phyloP scores from a whole-genome alignment of 1,140 invertebrate genomes.

The Anagrus nilaparvatae region DNA sequence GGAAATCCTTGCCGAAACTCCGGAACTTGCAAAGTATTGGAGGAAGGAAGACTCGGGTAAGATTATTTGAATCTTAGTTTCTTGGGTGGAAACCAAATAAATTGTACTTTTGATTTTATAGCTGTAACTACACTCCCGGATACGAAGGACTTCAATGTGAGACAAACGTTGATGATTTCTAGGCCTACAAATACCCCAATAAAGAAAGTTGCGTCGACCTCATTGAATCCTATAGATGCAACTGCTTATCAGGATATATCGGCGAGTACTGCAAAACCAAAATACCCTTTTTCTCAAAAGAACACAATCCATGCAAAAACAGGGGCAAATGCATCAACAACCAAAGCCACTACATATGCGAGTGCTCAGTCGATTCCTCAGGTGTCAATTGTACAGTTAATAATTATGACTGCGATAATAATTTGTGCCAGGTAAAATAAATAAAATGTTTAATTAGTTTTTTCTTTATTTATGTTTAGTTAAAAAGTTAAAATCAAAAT shows the following conservation, averaged over 20 bases:
- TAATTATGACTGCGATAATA: conserved; percentile 83
- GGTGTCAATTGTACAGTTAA: conserved; percentile 90
- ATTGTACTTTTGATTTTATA: no score
- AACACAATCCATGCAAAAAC: conserved; percentile 85
- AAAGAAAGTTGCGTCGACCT: conserved; percentile 83
- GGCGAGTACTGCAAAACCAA: conserved; percentile 87
- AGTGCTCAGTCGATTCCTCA: conserved; percentile 79
- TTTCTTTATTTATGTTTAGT: no score
- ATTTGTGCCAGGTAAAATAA: conserved; percentile 87
- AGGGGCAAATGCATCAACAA: conserved; percentile 83
- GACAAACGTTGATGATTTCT: conserved; percentile 83
- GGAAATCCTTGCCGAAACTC: conserved; percentile 86
- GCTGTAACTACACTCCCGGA: conserved; percentile 75
- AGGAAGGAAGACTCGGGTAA: conserved; percentile 83
- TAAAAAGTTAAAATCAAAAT: no score
- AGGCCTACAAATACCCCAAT: conserved; percentile 73
- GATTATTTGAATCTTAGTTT: no score
- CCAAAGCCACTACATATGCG: conserved; percentile 83
- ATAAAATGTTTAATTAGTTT: no score
- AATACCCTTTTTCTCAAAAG: conserved; percentile 81
- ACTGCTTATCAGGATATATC: conserved; percentile 73
- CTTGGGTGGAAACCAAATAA: no score
- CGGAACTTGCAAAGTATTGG: conserved; percentile 76
- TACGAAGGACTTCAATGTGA: conserved; percentile 89
- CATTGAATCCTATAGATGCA: conserved; percentile 74